Conservation (phyloP, 2,888 invertebrate genomes). For the Nomada ruficornis region DNA sequence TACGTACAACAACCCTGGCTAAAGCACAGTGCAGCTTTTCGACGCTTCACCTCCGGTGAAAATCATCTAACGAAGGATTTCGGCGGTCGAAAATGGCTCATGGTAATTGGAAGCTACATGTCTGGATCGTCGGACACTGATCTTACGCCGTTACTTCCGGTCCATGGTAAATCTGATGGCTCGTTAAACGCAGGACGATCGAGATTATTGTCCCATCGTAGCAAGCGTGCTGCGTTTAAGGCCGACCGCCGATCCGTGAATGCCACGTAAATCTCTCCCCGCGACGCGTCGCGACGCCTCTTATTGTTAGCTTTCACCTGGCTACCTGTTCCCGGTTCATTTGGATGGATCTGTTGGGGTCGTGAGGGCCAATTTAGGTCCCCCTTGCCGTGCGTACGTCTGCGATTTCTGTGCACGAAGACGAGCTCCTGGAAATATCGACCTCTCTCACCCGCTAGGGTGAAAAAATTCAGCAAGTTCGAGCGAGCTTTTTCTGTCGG, state of each 20-base stretch:
- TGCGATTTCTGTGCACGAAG: not conserved
- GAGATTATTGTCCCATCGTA: slow-evolving; percentile 52
- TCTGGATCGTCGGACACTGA: slow-evolving; percentile 13
- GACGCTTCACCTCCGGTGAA: not conserved
- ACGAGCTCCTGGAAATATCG: not conserved
- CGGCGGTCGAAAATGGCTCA: slow-evolving; percentile 22
- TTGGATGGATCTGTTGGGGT: slow-evolving; percentile 30
- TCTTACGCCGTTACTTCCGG: slow-evolving; percentile 38
- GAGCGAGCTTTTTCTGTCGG: not conserved
- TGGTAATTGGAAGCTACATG: slow-evolving; percentile 48
- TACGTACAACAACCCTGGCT: not conserved
- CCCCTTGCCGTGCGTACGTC: slow-evolving; percentile 5
- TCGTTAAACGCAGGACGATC: slow-evolving; percentile 53
- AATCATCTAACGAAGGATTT: slow-evolving; percentile 46
- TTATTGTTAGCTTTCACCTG: slow-evolving; percentile 18
- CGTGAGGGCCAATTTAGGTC: slow-evolving; percentile 4
- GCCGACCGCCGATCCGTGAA: slow-evolving; percentile 31
- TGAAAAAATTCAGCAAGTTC: not conserved
- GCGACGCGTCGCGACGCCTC: slow-evolving; percentile 10
- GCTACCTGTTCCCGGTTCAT: slow-evolving; percentile 22
- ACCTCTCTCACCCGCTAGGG: not conserved
- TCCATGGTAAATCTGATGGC: slow-evolving; percentile 32
- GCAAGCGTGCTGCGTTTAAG: slow-evolving; percentile 29
- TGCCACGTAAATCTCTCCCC: slow-evolving; percentile 36
- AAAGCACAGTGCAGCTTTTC: not conserved